A percentile compares a stretch with the other conserved stretches of the same genome.
phyloP scores from a whole-genome alignment of 2,797 vertebrate genomes.

The Capromys pilorides region DNA sequence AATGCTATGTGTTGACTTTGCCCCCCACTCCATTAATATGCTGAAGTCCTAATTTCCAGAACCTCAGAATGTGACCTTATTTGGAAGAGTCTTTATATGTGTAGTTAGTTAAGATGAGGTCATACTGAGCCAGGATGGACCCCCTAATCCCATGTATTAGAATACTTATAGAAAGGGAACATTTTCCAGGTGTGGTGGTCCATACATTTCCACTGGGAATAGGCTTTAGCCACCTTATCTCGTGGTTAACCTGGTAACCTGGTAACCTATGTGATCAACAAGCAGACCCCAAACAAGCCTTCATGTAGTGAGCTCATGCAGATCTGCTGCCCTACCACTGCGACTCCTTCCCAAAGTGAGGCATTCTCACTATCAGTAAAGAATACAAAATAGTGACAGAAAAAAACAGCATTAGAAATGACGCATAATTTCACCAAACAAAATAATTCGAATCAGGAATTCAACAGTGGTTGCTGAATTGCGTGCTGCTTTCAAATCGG shows the following conservation, averaged over 20 bases:
- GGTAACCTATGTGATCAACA: constrained; percentile 93
- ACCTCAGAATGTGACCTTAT: background rate
- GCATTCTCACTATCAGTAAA: too few relatives aligned
- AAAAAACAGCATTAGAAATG: too few relatives aligned
- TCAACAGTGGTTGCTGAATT: too few relatives aligned
- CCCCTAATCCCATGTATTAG: background rate
- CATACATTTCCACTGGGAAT: constrained; percentile 82
- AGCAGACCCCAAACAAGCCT: constrained; percentile 93
- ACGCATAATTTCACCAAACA: too few relatives aligned
- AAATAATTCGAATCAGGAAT: too few relatives aligned
- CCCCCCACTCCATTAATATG: background rate
- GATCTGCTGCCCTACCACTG: background rate
- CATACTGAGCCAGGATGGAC: background rate
- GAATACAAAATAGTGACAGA: too few relatives aligned
- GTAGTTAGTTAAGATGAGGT: background rate
- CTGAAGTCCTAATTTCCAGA: background rate
- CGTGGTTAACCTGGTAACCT: constrained; percentile 85
- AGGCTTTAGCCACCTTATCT: background rate
- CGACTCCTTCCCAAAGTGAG: background rate
- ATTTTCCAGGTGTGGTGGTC: background rate
- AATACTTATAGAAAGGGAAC: background rate
- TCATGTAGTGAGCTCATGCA: constrained; percentile 88
- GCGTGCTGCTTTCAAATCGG: too few relatives aligned
- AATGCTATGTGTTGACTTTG: background rate
- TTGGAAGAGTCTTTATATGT: background rate